These are phyloP conservation scores for Adelphocoris suturalis DNA, from an alignment of 2,888 invertebrate species.

Conservation along the genomic window DNA sequence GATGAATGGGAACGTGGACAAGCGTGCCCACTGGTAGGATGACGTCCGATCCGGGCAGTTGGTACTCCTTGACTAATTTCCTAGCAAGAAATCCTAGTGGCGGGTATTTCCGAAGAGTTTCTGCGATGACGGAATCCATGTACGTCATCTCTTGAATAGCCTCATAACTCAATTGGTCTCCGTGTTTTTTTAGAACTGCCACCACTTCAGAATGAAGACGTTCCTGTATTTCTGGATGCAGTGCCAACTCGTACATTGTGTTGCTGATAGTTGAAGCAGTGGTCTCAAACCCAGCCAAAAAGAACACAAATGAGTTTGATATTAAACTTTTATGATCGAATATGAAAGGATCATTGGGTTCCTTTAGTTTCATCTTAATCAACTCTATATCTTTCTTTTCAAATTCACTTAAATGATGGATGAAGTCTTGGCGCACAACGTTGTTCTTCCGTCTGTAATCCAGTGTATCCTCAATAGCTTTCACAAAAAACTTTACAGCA, in stretches of 20 bases:
- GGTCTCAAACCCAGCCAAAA: conserved; percentile 80
- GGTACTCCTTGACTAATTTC: conserved; percentile 80
- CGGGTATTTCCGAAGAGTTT: conserved; percentile 82
- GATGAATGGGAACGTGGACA: conserved; percentile 81
- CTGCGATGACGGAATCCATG: conserved; percentile 77
- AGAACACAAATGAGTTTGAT: conserved; percentile 80
- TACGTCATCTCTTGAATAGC: no score
- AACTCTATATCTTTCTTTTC: neutral
- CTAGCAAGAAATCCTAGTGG: conserved; percentile 80
- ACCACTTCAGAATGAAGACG: conserved; percentile 76
- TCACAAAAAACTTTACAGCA: neutral
- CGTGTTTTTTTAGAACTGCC: conserved; percentile 78
- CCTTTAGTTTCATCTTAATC: no score
- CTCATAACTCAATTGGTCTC: conserved; percentile 76
- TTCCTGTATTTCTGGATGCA: no score
- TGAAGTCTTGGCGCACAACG: conserved; percentile 19
- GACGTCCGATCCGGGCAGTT: conserved; percentile 80
- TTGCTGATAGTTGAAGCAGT: no score
- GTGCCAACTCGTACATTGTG: no score
- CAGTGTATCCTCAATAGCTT: neutral
- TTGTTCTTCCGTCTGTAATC: conserved; percentile 7
- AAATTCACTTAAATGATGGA: neutral
- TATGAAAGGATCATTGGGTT: neutral
- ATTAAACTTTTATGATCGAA: conserved; percentile 10
- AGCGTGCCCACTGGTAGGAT: conserved; percentile 80